Evolutionary conservation across 1,140 invertebrate genomes (phyloP).

Genomic region (Macrobrachium nipponense): DNA sequence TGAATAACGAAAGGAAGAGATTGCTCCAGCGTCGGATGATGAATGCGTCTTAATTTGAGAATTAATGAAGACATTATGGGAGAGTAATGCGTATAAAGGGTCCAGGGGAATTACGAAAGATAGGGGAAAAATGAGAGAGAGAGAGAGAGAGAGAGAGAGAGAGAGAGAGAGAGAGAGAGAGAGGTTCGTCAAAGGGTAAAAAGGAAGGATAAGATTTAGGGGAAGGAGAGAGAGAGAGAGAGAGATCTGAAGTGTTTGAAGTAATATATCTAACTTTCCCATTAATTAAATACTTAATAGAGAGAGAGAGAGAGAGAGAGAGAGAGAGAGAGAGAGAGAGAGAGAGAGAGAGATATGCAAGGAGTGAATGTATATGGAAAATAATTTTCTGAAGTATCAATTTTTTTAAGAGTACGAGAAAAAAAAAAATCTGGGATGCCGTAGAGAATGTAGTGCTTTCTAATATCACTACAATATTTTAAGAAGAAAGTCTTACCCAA

Average conservation of each 20-base stretch:
- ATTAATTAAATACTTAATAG: no score
- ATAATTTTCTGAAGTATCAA: not conserved
- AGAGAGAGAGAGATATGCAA: not conserved
- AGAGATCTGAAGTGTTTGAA: no score
- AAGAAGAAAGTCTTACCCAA: no score
- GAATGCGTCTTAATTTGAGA: no score
- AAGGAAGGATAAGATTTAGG: not conserved
- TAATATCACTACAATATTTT: no score
- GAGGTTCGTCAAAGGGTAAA: not conserved
- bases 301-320: not conserved
- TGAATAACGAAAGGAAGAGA: no score
- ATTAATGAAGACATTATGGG: no score
- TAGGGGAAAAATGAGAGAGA: not conserved
- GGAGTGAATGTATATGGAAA: not conserved
- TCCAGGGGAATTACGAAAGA: not conserved
- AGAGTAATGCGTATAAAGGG: no score
- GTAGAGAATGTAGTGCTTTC: not conserved
- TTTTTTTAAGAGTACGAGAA: no score
- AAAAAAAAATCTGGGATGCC: not conserved
- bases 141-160: not conserved
- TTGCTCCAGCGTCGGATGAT: no score
- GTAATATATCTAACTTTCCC: no score
- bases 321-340: not conserved
- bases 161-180: constrained; percentile 1
- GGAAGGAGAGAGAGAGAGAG: not conserved